Evolutionary conservation across 2,888 invertebrate genomes (phyloP).

Genomic region (Timema podura): DNA sequence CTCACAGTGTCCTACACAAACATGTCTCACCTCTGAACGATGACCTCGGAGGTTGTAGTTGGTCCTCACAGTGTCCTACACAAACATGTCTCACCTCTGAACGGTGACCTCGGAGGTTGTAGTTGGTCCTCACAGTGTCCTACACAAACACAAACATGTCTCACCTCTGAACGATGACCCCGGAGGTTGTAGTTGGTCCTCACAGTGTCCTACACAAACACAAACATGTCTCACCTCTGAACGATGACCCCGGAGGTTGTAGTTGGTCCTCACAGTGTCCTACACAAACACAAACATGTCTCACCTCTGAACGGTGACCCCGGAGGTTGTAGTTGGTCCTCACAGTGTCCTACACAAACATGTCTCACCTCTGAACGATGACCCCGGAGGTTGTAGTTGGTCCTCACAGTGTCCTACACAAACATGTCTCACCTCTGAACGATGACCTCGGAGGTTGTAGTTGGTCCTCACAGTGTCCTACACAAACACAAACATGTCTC

Average conservation of each 20-base stretch:
- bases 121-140: constrained; percentile 93
- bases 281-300: constrained; percentile 36
- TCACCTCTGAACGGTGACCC: constrained; percentile 93
- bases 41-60: constrained; percentile 98
- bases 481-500: constrained; percentile 43
- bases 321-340: constrained; percentile 95
- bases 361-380: constrained; percentile 86
- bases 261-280: constrained; percentile 93
- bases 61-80: constrained; percentile 73
- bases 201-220: too few species aligned
- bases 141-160: constrained; percentile 36
- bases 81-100: constrained; percentile 69
- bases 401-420: constrained; percentile 64
- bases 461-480: constrained; percentile 92
- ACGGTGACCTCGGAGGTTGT: constrained; percentile 93
- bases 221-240: constrained; percentile 69
- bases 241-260: constrained; percentile 93
- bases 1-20: constrained; percentile 56
- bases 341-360: constrained; percentile 42
- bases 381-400: constrained; percentile 95
- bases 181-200: constrained; percentile 95
- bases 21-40: constrained; percentile 76
- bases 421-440: constrained; percentile 74
- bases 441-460: constrained; percentile 94
- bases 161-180: constrained; percentile 93